phyloP scores from a whole-genome alignment of 2,888 invertebrate species.

The Cantharis rufa region DNA sequence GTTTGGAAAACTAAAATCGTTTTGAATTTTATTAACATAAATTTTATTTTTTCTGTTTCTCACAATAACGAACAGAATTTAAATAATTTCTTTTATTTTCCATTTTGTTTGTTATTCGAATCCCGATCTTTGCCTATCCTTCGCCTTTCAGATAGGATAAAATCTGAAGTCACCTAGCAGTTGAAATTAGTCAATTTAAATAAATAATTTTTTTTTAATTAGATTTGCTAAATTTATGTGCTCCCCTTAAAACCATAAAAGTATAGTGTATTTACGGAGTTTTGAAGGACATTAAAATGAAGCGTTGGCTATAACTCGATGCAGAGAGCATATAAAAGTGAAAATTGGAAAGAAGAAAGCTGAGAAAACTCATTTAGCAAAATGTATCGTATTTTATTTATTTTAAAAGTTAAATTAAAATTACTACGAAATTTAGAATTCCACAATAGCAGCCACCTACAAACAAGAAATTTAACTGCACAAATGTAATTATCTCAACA shows the following conservation, averaged over 20 bases:
- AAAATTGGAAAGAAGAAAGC: not conserved
- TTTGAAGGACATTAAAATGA: not conserved
- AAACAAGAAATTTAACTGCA: slow-evolving; percentile 29
- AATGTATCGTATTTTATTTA: slow-evolving; percentile 4
- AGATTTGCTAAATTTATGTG: not conserved
- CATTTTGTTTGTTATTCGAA: not conserved
- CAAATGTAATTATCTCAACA: slow-evolving; percentile 29
- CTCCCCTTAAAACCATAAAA: too few species aligned
- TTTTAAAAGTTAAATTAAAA: slow-evolving; percentile 21
- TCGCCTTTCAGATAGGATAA: not conserved
- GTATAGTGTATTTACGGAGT: not conserved
- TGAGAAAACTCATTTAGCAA: not conserved
- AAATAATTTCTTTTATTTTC: not conserved
- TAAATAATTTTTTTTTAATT: not conserved
- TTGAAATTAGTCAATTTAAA: not conserved
- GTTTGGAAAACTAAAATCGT: not conserved
- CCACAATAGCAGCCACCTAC: slow-evolving; percentile 16
- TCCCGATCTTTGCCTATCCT: not conserved
- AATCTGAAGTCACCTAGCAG: not conserved
- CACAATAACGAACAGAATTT: not conserved
- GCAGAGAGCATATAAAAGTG: not conserved
- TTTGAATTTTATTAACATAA: not conserved
- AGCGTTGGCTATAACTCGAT: not conserved
- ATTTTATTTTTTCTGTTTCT: not conserved
- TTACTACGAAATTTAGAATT: slow-evolving; percentile 18